These are phyloP conservation scores for Thera britannica DNA, from an alignment of 2,888 invertebrate genomes.

Conservation along the genomic window DNA sequence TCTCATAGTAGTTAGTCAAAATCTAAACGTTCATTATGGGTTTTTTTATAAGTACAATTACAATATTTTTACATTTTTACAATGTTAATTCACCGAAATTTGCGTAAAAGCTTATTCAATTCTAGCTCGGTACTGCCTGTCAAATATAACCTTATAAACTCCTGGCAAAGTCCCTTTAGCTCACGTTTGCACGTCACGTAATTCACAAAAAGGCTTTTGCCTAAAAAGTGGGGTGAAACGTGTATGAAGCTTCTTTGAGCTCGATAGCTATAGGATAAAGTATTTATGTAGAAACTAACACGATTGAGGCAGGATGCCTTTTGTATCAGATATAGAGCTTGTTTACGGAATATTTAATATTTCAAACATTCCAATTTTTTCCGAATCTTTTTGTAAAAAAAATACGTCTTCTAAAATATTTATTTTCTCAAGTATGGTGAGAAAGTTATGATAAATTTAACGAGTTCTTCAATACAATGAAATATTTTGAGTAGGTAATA, in stretches of 20 bases:
- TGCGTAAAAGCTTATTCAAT: constrained; percentile 21
- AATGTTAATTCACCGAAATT: neutral
- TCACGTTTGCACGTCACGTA: constrained; percentile 46
- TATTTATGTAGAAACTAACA: constrained; percentile 25
- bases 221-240: constrained; percentile 41
- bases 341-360: constrained; percentile 2
- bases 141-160: constrained; percentile 41
- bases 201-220: constrained; percentile 42
- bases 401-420: neutral
- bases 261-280: constrained; percentile 33
- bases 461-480: no score
- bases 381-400: neutral
- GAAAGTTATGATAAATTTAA: no score
- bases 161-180: constrained; percentile 33
- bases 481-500: no score
- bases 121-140: constrained; percentile 32
- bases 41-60: no score
- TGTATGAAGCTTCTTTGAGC: constrained; percentile 40
- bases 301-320: constrained; percentile 12
- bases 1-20: no score
- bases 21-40: no score
- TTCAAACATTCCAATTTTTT: neutral
- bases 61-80: no score
- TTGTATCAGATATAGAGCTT: constrained; percentile 4
- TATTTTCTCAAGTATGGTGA: no score